These are phyloP conservation scores for Epiblema foenella DNA, from an alignment of 2,888 invertebrate species.

Conservation along the genomic window DNA sequence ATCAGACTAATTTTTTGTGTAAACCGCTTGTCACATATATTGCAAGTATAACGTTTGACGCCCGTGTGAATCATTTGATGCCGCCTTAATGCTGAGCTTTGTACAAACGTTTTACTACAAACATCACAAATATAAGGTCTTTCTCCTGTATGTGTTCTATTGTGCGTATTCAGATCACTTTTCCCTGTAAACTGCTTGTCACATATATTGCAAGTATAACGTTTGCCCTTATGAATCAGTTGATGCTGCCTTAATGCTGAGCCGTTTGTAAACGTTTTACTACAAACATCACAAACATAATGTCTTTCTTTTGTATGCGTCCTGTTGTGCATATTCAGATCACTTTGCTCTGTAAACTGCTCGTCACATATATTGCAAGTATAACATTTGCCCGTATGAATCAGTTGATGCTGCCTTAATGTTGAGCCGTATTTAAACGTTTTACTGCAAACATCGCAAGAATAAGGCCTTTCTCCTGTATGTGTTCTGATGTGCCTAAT, in stretches of 20 bases:
- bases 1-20: background rate
- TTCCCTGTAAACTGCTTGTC: background rate
- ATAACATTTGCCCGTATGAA: background rate
- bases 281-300: background rate
- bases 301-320: background rate
- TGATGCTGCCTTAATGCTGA: background rate
- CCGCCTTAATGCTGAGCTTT: background rate
- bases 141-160: background rate
- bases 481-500: no score
- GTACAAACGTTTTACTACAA: background rate
- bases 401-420: no score
- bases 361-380: background rate
- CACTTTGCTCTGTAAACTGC: background rate
- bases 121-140: background rate
- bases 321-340: background rate
- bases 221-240: background rate
- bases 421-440: no score
- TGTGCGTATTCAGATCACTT: background rate
- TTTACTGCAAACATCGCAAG: no score
- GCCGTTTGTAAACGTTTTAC: background rate
- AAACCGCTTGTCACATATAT: background rate
- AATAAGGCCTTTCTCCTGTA: no score
- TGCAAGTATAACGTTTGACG: background rate
- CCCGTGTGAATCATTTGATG: background rate
- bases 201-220: background rate